A percentile compares a stretch with the other conserved stretches of the same genome.
These are phyloP conservation scores for Cuculus canorus DNA, from an alignment of 2,797 vertebrate genomes.

Conservation along the genomic window DNA sequence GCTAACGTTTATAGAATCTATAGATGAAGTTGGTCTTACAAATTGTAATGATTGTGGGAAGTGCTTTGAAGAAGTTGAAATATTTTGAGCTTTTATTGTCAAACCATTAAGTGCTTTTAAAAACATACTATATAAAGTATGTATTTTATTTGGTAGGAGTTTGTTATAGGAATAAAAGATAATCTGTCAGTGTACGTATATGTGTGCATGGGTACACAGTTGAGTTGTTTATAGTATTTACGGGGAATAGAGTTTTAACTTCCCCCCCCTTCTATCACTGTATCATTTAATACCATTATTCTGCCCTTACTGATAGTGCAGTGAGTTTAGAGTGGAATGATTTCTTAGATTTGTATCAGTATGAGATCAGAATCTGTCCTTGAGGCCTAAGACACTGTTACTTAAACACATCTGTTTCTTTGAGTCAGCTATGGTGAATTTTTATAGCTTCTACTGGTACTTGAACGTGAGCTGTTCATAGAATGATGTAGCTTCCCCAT, in stretches of 20 bases:
- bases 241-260: neutral
- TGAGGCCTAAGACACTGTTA: neutral
- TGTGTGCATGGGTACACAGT: neutral
- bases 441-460: neutral
- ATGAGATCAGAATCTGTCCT: constrained; percentile 29
- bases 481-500: neutral
- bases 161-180: neutral
- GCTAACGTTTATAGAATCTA: neutral
- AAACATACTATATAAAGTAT: neutral
- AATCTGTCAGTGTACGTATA: neutral
- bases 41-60: neutral
- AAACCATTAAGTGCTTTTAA: neutral
- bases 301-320: neutral
- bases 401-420: neutral
- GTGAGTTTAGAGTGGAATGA: neutral
- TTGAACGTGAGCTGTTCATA: neutral
- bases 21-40: neutral
- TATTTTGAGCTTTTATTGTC: neutral
- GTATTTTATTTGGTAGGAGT: neutral
- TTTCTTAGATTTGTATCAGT: neutral
- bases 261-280: neutral
- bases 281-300: neutral
- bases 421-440: neutral
- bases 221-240: neutral
- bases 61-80: neutral